Base-by-base conservation (phyloP, 2,797 vertebrate genomes). In the Anomalospiza imberbis region DNA sequence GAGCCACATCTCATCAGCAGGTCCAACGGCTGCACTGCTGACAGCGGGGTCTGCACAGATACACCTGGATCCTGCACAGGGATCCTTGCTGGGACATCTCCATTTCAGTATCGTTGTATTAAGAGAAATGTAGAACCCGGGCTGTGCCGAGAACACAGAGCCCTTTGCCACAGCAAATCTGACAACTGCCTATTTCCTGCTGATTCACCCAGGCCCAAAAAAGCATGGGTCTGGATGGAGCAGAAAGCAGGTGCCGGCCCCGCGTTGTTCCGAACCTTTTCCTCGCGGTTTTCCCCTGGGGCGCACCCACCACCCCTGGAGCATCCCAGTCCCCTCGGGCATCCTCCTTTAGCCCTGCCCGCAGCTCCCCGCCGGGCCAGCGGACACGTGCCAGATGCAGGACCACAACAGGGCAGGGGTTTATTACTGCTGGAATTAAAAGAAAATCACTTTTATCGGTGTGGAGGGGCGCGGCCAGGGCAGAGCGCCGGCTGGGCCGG, bases 1-100 rank as follows among this genome's bases (percentile, higher is more conserved):
- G 80, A 73, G 58, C 29, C 50, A 6, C 51, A 25, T 29, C 48
- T 10, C 58, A 13, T 12, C 24, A 25, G 19, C 18, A 24, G 22
- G 11, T 32, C 20, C 21, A 8, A 0, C 0, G 3, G 47, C 28
- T 31, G 57, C 18, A 6, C 57, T 32, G 47, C 38, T 6, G 28
- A 12, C 48, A 22, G 28, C 4, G 3, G 58, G 24, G 18, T 54
- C n/a, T 47, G 58, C 50, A 28, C 29, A 29, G n/a, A 29, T 1
- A 19, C 29, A 19, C 34, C 48, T 13, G 50, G 10, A 29, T 11
- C 29, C 60, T 25, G 80, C 31, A 25, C 29, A 55, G 48, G 34
- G 24, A 8, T 9, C n/a, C 29, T 48, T 5, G 60, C 60, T 20
- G 58, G 19, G 34, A 34, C 29, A 4, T 11, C 34, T 55, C n/a